A percentile compares a stretch with the other conserved stretches of the same genome.
Evolutionary conservation across 2,797 vertebrate genomes (phyloP).

Genomic region (Eospalax fontanierii): DNA sequence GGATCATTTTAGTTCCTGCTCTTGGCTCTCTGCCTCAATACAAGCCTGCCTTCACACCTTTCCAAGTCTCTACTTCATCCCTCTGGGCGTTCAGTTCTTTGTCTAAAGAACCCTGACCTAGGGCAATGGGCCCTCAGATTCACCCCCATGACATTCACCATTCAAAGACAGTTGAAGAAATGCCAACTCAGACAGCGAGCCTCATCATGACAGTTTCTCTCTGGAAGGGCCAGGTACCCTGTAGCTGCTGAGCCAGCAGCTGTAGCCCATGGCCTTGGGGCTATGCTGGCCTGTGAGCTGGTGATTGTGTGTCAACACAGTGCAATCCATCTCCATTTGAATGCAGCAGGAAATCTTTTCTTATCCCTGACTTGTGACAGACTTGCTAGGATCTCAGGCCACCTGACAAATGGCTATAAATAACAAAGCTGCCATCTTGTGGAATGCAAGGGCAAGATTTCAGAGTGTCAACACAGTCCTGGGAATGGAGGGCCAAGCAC

Average conservation of each 20-base stretch:
- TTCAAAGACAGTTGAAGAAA: too few relatives aligned
- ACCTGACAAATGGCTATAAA: background rate
- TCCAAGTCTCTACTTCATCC: too few relatives aligned
- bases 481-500: conserved; percentile 22
- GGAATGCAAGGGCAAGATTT: background rate
- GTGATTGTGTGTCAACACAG: background rate
- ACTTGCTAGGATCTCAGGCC: background rate
- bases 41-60: too few relatives aligned
- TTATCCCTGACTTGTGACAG: background rate
- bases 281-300: background rate
- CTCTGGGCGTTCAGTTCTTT: too few relatives aligned
- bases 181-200: fast-evolving
- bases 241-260: background rate
- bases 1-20: too few relatives aligned
- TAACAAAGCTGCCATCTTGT: background rate
- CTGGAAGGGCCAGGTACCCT: background rate
- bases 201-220: background rate
- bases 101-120: too few relatives aligned
- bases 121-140: too few relatives aligned
- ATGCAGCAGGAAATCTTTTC: background rate
- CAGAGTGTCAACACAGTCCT: conserved; percentile 40
- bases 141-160: too few relatives aligned
- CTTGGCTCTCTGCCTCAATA: too few relatives aligned
- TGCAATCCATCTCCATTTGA: background rate
- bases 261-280: background rate